Percentiles rank a stretch among this genome's conserved stretches.
phyloP scores from a whole-genome alignment of 1,140 invertebrate genomes.

The Drosophila saltans region DNA sequence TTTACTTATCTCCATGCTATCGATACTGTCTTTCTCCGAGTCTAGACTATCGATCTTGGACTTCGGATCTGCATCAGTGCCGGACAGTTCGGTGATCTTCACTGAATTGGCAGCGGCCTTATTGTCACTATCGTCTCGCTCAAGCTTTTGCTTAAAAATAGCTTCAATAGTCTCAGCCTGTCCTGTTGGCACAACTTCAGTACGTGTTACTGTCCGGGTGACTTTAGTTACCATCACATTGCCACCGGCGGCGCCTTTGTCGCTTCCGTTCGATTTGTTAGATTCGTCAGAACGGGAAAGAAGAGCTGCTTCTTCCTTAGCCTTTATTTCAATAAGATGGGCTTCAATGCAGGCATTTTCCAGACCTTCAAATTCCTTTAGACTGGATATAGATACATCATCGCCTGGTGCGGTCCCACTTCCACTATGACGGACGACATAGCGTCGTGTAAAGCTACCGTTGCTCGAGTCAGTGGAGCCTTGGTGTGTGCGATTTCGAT shows the following conservation, averaged over 20 bases:
- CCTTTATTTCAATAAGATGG: slow-evolving; percentile 91
- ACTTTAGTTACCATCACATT: slow-evolving; percentile 67
- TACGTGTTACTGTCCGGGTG: slow-evolving; percentile 83
- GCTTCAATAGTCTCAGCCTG: slow-evolving; percentile 82
- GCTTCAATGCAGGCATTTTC: slow-evolving; percentile 94
- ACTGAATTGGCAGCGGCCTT: slow-evolving; percentile 77
- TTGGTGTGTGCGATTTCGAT: slow-evolving; percentile 86
- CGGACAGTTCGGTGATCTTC: slow-evolving; percentile 85
- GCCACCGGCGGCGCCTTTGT: slow-evolving; percentile 68
- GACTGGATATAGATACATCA: slow-evolving; percentile 94
- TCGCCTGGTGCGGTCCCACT: slow-evolving; percentile 88
- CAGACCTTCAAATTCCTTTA: slow-evolving; percentile 97
- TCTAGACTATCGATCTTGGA: slow-evolving; percentile 65
- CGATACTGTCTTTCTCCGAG: slow-evolving; percentile 84
- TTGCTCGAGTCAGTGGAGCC: slow-evolving; percentile 91
- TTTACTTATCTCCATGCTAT: slow-evolving; percentile 85
- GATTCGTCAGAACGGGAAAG: slow-evolving; percentile 86
- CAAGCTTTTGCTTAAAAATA: slow-evolving; percentile 73
- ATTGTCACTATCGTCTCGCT: slow-evolving; percentile 71
- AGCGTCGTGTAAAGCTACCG: slow-evolving; percentile 88
- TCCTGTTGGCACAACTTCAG: slow-evolving; percentile 83
- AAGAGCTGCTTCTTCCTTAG: slow-evolving; percentile 93
- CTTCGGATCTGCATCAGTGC: slow-evolving; percentile 75
- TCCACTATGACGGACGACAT: slow-evolving; percentile 85
- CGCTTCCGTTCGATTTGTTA: slow-evolving; percentile 85